Evolutionary conservation across 1,140 invertebrate genomes (phyloP).

Genomic region (Solenopsis invicta): DNA sequence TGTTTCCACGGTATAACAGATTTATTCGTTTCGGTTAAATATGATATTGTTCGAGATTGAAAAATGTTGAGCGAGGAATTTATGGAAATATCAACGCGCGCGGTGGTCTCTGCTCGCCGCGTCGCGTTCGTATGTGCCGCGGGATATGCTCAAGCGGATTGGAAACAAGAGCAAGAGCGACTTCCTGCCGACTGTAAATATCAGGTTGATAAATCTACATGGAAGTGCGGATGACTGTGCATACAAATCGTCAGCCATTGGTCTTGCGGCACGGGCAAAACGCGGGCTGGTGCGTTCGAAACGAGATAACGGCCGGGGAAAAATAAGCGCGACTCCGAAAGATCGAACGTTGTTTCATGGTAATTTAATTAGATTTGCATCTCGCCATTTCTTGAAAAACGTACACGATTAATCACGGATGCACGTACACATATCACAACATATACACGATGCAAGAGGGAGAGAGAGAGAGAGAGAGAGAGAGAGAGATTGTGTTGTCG

Average conservation of each 20-base stretch:
- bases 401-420: conserved; percentile 3
- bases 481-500: not conserved
- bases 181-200: conserved; percentile 48
- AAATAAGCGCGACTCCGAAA: conserved; percentile 13
- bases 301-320: conserved; percentile 21
- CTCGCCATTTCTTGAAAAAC: conserved; percentile 7
- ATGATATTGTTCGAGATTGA: conserved; percentile 36
- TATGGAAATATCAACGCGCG: conserved; percentile 43
- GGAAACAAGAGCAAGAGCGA: conserved; percentile 56
- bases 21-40: conserved; percentile 49
- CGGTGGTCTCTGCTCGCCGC: not conserved
- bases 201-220: conserved; percentile 55
- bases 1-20: not conserved
- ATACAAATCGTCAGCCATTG: conserved; percentile 60
- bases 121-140: conserved; percentile 39
- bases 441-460: not conserved
- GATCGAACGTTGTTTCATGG: conserved; percentile 40
- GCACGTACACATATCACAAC: not conserved
- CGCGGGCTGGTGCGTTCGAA: not conserved
- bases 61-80: conserved; percentile 39
- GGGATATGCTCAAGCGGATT: conserved; percentile 34
- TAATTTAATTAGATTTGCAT: conserved; percentile 56
- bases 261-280: conserved; percentile 15
- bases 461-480: too few species aligned
- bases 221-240: conserved; percentile 61